Conservation (phyloP, 2,888 invertebrate genomes). For the Piscicola geometra region DNA sequence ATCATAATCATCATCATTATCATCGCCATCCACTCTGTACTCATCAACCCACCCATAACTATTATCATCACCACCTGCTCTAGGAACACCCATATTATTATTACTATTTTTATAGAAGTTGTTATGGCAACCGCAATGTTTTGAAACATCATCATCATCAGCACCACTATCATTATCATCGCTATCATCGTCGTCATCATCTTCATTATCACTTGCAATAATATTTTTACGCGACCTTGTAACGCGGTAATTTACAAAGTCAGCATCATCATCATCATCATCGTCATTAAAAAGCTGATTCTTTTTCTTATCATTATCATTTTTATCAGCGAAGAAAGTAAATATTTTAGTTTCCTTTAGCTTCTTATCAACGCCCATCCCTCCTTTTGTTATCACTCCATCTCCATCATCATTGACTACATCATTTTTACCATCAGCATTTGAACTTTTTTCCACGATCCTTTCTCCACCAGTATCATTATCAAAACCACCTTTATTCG, state of each 20-base stretch:
- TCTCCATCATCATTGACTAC: neutral
- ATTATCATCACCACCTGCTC: neutral
- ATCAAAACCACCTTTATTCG: too few relatives aligned
- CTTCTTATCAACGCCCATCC: neutral
- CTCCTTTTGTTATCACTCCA: neutral
- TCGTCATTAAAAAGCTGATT: neutral
- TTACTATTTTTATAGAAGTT: neutral
- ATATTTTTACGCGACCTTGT: neutral
- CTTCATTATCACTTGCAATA: neutral
- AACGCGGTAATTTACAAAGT: conserved; percentile 12
- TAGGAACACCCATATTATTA: neutral
- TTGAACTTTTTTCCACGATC: too few relatives aligned
- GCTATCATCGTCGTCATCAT: neutral
- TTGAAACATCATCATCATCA: conserved; percentile 19
- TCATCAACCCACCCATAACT: neutral
- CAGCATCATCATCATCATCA: conserved; percentile 23
- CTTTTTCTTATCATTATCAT: too few relatives aligned
- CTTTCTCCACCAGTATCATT: too few relatives aligned
- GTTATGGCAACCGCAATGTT: neutral
- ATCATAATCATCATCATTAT: neutral
- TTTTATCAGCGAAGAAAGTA: neutral
- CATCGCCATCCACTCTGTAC: neutral
- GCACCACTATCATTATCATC: neutral
- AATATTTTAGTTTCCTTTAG: neutral
- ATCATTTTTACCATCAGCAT: too few relatives aligned